Conservation (phyloP, 2,888 invertebrate species). For the Cerceris ruficornis region DNA sequence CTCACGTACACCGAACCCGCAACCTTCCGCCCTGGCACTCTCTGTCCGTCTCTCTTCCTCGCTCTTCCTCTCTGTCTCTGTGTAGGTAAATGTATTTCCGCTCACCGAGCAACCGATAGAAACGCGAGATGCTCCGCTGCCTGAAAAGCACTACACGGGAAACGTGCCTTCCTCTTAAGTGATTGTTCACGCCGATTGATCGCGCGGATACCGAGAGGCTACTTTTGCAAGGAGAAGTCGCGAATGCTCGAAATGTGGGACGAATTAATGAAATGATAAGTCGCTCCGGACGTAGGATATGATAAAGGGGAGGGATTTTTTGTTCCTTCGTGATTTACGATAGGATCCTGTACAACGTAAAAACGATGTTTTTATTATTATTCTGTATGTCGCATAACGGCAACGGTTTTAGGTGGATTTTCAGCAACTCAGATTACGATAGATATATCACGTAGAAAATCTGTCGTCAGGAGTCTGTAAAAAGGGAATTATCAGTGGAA, state of each 20-base stretch:
- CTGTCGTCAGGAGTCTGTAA: too few species aligned
- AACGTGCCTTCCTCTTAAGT: slow-evolving; percentile 18
- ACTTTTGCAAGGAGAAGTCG: not conserved
- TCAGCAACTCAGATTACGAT: too few species aligned
- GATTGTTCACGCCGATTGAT: slow-evolving; percentile 41
- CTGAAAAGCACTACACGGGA: slow-evolving; percentile 21
- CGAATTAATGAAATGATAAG: too few species aligned
- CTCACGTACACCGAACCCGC: slow-evolving; percentile 60
- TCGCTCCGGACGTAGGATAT: too few species aligned
- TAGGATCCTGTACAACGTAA: too few species aligned
- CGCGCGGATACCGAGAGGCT: not conserved
- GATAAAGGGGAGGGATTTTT: too few species aligned
- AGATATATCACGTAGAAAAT: too few species aligned
- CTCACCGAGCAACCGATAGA: slow-evolving; percentile 50
- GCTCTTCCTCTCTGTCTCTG: slow-evolving; percentile 9
- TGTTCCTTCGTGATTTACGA: too few species aligned
- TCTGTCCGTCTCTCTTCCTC: not conserved
- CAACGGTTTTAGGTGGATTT: too few species aligned
- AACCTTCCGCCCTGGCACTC: slow-evolving; percentile 49
- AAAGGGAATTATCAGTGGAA: too few species aligned
- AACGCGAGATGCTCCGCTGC: slow-evolving; percentile 22
- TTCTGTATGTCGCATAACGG: too few species aligned
- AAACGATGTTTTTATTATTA: too few species aligned
- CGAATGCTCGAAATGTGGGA: not conserved
- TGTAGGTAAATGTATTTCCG: slow-evolving; percentile 62